Percentiles rank a stretch among this genome's conserved stretches.
Evolutionary conservation across 2,113 vertebrate genomes (phyloP).

Genomic region (Periophthalmodon schlosseri): DNA sequence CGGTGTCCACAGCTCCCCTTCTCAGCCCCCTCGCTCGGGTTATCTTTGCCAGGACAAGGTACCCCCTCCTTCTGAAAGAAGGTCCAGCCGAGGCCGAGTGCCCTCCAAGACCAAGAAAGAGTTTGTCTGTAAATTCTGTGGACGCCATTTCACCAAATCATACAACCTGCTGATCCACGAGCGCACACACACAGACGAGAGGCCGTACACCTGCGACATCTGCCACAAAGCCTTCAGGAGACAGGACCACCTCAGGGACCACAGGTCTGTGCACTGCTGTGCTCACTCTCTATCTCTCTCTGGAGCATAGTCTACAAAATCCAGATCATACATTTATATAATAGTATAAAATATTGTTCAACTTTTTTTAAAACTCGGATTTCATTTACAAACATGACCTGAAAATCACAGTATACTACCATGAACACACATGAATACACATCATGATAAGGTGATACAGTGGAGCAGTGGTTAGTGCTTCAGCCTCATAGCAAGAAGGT

Average conservation of each 20-base stretch:
- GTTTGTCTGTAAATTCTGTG: constrained; percentile 99
- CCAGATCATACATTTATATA: not conserved
- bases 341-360: too few relatives aligned
- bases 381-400: too few relatives aligned
- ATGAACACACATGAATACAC: too few relatives aligned
- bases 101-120: constrained; percentile 99
- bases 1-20: not conserved
- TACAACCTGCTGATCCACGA: constrained; percentile 99
- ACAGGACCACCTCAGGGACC: constrained; percentile 96
- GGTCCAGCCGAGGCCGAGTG: constrained; percentile 89
- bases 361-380: too few relatives aligned
- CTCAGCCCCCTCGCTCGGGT: constrained; percentile 57
- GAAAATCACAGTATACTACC: too few relatives aligned
- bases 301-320: too few relatives aligned
- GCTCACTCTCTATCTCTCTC: not conserved
- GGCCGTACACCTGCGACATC: constrained; percentile 98
- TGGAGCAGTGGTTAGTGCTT: too few relatives aligned
- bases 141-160: constrained; percentile 98
- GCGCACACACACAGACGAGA: constrained; percentile 95
- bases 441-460: too few relatives aligned
- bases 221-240: constrained; percentile 99
- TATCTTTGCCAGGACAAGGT: constrained; percentile 92
- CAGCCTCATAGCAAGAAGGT: too few relatives aligned
- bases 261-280: constrained; percentile 80
- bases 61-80: constrained; percentile 90